Conservation (phyloP, 1,140 invertebrate genomes). For the Harlomillsia oculata region DNA sequence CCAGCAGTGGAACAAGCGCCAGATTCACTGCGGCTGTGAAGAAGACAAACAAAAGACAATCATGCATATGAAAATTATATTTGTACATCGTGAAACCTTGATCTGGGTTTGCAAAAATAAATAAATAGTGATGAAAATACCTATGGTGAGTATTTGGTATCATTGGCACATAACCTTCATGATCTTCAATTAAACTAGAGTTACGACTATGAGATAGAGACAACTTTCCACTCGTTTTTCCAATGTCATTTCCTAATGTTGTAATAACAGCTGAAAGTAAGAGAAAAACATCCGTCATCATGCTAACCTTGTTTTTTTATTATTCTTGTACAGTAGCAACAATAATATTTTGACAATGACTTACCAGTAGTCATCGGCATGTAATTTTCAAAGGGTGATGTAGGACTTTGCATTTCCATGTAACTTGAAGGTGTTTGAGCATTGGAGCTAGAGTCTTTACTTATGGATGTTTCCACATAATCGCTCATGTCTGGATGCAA, state of each 20-base stretch:
- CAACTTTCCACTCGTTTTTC: constrained; percentile 26
- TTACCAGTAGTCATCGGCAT: constrained; percentile 50
- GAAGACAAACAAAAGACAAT: neutral
- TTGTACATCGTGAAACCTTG: no score
- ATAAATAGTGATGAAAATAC: constrained; percentile 1
- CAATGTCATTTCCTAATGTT: neutral
- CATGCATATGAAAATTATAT: no score
- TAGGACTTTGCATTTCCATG: constrained; percentile 48
- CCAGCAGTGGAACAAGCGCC: constrained; percentile 29
- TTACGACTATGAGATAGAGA: constrained; percentile 40
- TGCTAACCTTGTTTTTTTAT: no score
- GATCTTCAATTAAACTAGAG: constrained; percentile 42
- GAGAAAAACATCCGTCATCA: no score
- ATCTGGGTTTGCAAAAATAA: neutral
- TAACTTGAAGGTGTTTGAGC: constrained; percentile 38
- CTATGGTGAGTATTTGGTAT: constrained; percentile 42
- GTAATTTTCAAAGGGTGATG: constrained; percentile 42
- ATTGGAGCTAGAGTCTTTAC: constrained; percentile 5
- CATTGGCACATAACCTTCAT: constrained; percentile 57
- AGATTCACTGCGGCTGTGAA: constrained; percentile 25
- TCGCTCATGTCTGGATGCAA: constrained; percentile 31
- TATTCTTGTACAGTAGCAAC: no score
- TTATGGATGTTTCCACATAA: constrained; percentile 30
- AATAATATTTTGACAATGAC: no score
- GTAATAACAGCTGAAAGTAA: constrained; percentile 8